Base-by-base conservation (phyloP, 2,888 invertebrate species). In the Diloba caeruleocephala region DNA sequence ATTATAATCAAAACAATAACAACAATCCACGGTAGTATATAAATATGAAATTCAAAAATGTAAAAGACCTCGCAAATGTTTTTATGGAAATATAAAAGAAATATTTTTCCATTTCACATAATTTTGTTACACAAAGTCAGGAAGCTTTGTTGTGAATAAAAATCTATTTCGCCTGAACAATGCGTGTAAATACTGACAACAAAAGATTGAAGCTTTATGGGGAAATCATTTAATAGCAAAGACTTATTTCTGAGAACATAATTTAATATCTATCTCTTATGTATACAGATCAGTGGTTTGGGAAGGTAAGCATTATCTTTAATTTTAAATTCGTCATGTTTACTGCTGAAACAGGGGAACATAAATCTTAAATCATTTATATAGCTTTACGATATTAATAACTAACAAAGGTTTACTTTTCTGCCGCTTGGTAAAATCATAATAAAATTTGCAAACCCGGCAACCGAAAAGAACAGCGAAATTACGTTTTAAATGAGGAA, bases 81-180 rank as follows among this genome's bases (percentile, higher is more conserved):
- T 56, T 58, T 53, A 55, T 59, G 41, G 42, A 44, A 72, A 61
- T 50, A 36, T 36, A 61, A 46, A 6, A 31, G 29, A 50, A 56
- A 53, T 49, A 15, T 55, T 68, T 57, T 73, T 62, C 38, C 56
- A 42, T 62, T 66, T 66, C 60, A 57, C 36, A 55, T 69, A 62
- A 71, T 71, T 69, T 58, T 64, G 50, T 71, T 69, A 71, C 44
- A 69, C 46, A 60, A 68, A 62, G 56, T 57, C 51, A 53, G 26
- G 38, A 42, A 33, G 52, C 58, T 59, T 64, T 71, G 53, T 66
- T 55, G 46, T 59, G 48, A 59, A 65, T 61, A 55, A 58, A 61
- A 62, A 58, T 33, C 46, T 58, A 54, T 50, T 55, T 55, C 34
- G 42, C 46, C 28, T 57, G 49, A 57, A 71, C 48, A 68, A 64